Evolutionary conservation across 2,888 invertebrate genomes (phyloP).

Genomic region (Netelia virgata): DNA sequence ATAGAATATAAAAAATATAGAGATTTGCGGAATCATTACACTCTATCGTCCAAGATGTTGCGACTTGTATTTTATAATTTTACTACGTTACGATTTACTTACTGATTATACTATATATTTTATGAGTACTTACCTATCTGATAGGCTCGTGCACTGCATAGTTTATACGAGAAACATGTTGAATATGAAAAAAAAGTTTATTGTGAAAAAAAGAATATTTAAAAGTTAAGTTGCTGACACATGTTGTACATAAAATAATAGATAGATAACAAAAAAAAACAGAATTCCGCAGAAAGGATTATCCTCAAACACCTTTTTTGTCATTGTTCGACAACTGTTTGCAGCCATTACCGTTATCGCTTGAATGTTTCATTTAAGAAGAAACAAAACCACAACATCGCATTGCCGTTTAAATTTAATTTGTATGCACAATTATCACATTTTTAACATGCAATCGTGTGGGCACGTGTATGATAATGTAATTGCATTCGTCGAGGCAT

Average conservation of each 20-base stretch:
- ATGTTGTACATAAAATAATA: constrained; percentile 76
- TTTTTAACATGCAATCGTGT: constrained; percentile 62
- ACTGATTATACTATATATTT: constrained; percentile 80
- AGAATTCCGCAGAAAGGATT: constrained; percentile 64
- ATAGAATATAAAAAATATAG: constrained; percentile 67
- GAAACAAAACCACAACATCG: constrained; percentile 21
- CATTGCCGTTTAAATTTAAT: constrained; percentile 63
- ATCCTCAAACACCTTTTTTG: constrained; percentile 70
- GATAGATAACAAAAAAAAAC: constrained; percentile 66
- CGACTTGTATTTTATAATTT: constrained; percentile 83
- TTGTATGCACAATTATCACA: constrained; percentile 77
- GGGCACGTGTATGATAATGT: constrained; percentile 31
- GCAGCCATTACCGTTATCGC: constrained; percentile 73
- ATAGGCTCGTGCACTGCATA: constrained; percentile 81
- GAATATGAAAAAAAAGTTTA: constrained; percentile 73
- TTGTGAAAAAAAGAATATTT: constrained; percentile 66
- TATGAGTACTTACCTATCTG: constrained; percentile 81
- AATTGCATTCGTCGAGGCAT: constrained; percentile 73
- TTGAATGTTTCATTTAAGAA: constrained; percentile 73
- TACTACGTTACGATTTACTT: constrained; percentile 79
- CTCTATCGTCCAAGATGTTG: constrained; percentile 78
- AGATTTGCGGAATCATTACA: constrained; percentile 68
- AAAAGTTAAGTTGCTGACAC: constrained; percentile 73
- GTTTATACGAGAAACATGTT: constrained; percentile 79
- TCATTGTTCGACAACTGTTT: constrained; percentile 74